These are phyloP conservation scores for Thryonomys swinderianus DNA, from an alignment of 2,113 vertebrate genomes.

Conservation along the genomic window DNA sequence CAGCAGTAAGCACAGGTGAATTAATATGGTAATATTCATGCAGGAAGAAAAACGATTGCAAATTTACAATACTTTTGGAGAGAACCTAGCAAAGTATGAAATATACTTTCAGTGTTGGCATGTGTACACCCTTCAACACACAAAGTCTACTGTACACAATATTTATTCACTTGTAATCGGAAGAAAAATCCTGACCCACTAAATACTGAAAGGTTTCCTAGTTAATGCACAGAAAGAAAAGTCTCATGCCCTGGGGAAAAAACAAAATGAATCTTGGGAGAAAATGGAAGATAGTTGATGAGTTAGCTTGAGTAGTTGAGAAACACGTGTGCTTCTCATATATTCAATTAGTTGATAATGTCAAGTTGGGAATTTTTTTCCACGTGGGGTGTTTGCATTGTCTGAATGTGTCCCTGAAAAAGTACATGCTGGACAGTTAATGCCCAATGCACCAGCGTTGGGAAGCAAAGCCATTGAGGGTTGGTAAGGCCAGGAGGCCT, in stretches of 20 bases:
- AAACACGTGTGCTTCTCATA: neutral
- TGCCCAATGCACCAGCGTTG: neutral
- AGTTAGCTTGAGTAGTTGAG: neutral
- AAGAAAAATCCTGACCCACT: neutral
- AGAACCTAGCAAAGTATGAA: conserved; percentile 19
- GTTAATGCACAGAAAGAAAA: conserved; percentile 29
- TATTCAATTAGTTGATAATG: neutral
- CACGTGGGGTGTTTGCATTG: neutral
- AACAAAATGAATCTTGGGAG: neutral
- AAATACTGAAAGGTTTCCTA: neutral
- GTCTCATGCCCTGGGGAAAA: neutral
- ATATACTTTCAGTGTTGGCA: neutral
- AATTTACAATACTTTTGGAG: neutral
- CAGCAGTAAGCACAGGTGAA: neutral
- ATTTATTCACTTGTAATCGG: neutral
- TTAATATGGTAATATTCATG: neutral
- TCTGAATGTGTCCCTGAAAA: neutral
- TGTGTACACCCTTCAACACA: neutral
- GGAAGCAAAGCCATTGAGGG: neutral
- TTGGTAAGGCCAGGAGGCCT: neutral
- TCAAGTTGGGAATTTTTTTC: neutral
- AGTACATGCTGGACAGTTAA: neutral
- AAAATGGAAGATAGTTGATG: neutral
- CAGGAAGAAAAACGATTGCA: neutral
- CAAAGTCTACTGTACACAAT: neutral